Evolutionary conservation across 1,140 invertebrate genomes (phyloP), one percentile per base, ranked within the genome.

Genomic region (Zaprionus kolodkinae): DNA sequence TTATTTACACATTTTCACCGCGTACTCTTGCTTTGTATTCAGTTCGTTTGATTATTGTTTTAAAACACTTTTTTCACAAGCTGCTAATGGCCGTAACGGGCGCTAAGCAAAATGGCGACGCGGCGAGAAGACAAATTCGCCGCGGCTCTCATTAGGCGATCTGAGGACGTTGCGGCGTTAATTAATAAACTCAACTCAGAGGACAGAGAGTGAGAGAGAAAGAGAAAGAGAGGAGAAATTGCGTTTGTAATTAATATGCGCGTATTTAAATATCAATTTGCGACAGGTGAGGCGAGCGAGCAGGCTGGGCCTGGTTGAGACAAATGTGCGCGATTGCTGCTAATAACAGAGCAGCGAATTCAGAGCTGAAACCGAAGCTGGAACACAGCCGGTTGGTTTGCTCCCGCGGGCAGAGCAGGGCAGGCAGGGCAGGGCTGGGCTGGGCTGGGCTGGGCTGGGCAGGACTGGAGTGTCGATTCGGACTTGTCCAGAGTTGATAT

Each of bases 261-360:
- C 84, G 84, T 91, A 91, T 91, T 91, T 91, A 91, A 91, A 91
- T 91, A 91, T 91, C 88, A 88, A 91, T 91, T 91, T 89, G 85
- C 85, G 80, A 72, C 50, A 62, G 50, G 54, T 15, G 27, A 35
- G 43, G 25, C 35, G 6, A 10, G 17, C 25, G 17, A 5, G 5
- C 45, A 43, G 63, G 69, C 55, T 33, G 30, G n/a, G 17, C 33
- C 35, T 43, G 61, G 35, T 45, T 55, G 78, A 89, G 81, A 88
- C 79, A 89, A 89, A 89, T 89, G 78, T 54, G 78, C 78, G 71
- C 85, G 85, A 89, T 89, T 89, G 85, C 85, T 85, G 81, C 85
- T 89, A 89, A 89, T 89, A 85, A 89, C 78, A 89, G 85, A 89
- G 85, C 72, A 76, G 69, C 55, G n/a, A 57, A 15, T 36, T 35